These are phyloP conservation scores for Clarias batrachus DNA, from an alignment of 2,113 vertebrate genomes.

Conservation along the genomic window DNA sequence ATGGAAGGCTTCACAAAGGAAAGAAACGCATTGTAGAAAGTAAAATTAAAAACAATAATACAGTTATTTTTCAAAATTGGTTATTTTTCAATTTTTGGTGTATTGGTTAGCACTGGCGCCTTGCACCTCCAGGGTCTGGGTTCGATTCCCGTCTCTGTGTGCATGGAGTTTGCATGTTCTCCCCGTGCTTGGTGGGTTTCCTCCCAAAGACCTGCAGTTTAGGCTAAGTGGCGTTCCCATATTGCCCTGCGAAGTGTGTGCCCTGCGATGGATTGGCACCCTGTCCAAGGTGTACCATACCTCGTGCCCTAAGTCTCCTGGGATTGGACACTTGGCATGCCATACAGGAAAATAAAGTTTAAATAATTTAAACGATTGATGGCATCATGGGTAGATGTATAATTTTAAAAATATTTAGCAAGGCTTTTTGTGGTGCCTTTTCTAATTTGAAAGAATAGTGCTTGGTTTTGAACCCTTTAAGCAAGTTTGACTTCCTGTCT, in stretches of 20 bases:
- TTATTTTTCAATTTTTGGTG: no score
- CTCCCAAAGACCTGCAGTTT: no score
- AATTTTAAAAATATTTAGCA: conserved; percentile 5
- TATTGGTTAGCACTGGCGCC: no score
- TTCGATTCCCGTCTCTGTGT: no score
- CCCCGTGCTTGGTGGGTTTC: no score
- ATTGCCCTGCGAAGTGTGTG: no score
- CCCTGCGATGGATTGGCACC: no score
- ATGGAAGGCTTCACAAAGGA: background rate
- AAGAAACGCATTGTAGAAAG: background rate
- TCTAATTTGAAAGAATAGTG: conserved; percentile 24
- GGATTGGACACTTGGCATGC: background rate
- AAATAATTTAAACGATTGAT: background rate
- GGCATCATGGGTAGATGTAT: background rate
- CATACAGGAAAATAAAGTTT: background rate
- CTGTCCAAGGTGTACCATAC: no score
- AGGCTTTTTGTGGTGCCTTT: background rate
- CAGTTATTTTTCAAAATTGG: background rate
- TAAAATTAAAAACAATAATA: background rate
- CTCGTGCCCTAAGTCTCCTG: no score
- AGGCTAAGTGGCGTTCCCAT: no score
- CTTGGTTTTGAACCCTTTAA: conserved; percentile 30
- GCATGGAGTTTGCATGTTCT: no score
- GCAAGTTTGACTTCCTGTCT: conserved; percentile 45
- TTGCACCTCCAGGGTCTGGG: no score